Percentiles rank a stretch among this genome's conserved stretches.
Conservation (phyloP, 2,797 vertebrate species). For the Enteromius trimaculatus region DNA sequence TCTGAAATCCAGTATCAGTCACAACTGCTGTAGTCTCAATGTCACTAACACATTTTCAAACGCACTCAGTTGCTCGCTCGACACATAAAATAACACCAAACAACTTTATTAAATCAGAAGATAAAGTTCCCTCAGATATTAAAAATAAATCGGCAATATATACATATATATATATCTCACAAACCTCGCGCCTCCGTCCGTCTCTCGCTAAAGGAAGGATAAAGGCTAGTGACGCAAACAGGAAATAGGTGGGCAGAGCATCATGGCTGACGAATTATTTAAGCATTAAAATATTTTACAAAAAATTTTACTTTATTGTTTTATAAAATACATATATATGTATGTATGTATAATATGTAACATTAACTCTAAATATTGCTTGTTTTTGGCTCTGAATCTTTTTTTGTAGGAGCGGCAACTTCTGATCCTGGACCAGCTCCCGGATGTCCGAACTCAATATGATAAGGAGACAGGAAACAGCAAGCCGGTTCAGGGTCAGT, state of each 20-base stretch:
- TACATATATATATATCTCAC: not conserved
- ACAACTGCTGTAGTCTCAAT: not conserved
- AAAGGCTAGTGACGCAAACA: constrained; percentile 26
- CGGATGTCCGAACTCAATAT: not conserved
- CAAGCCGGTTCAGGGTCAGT: not conserved
- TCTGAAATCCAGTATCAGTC: not conserved
- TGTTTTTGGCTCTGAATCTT: not conserved
- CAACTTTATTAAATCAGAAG: not conserved
- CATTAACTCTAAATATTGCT: not conserved
- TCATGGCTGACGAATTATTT: constrained; percentile 18
- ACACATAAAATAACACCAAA: not conserved
- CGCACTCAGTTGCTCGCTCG: not conserved
- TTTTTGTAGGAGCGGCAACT: not conserved
- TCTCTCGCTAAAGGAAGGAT: constrained; percentile 24
- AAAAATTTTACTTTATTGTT: not conserved
- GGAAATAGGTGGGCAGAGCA: constrained; percentile 27
- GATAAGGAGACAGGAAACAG: not conserved
- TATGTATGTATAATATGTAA: not conserved
- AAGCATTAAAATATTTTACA: not conserved
- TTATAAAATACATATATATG: too few species aligned
- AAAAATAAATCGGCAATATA: not conserved
- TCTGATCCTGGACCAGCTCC: not conserved
- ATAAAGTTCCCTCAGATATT: not conserved
- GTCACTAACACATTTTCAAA: not conserved
- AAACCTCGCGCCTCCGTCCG: constrained; percentile 46